A percentile compares a stretch with the other conserved stretches of the same genome.
These are phyloP conservation scores for Toxotes lorentzi DNA, from an alignment of 2,797 vertebrate species.

Conservation along the genomic window DNA sequence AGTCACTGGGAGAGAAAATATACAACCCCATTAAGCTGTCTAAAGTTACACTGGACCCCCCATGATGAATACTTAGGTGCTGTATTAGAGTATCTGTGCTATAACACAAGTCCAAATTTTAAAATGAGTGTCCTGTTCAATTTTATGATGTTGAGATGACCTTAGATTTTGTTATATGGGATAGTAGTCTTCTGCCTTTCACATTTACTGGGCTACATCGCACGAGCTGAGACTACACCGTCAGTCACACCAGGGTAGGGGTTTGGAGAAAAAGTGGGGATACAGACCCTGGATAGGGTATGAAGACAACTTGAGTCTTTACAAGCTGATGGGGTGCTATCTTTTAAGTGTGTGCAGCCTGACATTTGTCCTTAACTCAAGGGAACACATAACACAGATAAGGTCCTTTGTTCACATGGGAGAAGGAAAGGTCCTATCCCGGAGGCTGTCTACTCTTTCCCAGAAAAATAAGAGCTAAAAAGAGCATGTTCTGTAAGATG, in stretches of 20 bases:
- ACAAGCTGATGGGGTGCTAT: slow-evolving; percentile 29
- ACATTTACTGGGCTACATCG: neutral
- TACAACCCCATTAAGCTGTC: slow-evolving; percentile 34
- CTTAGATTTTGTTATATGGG: neutral
- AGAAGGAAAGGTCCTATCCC: slow-evolving; percentile 40
- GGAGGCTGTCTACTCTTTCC: slow-evolving; percentile 36
- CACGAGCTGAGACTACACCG: neutral
- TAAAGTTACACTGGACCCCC: slow-evolving; percentile 44
- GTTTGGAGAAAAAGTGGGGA: neutral
- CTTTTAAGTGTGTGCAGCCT: slow-evolving; percentile 36
- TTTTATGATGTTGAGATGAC: neutral
- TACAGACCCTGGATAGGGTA: neutral
- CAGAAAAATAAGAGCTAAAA: slow-evolving; percentile 42
- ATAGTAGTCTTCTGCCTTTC: neutral
- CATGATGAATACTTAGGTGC: slow-evolving; percentile 31
- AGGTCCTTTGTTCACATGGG: slow-evolving; percentile 58
- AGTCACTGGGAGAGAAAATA: slow-evolving; percentile 55
- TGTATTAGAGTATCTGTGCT: neutral
- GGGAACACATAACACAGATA: slow-evolving; percentile 55
- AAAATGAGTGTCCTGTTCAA: neutral
- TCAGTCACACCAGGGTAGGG: neutral
- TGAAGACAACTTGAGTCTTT: slow-evolving; percentile 16
- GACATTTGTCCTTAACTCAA: slow-evolving; percentile 59
- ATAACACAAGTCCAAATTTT: neutral
- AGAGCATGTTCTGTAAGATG: slow-evolving; percentile 26